These are phyloP conservation scores for Pangasius sanitwongsei DNA, from an alignment of 2,797 vertebrate species.

Conservation along the genomic window DNA sequence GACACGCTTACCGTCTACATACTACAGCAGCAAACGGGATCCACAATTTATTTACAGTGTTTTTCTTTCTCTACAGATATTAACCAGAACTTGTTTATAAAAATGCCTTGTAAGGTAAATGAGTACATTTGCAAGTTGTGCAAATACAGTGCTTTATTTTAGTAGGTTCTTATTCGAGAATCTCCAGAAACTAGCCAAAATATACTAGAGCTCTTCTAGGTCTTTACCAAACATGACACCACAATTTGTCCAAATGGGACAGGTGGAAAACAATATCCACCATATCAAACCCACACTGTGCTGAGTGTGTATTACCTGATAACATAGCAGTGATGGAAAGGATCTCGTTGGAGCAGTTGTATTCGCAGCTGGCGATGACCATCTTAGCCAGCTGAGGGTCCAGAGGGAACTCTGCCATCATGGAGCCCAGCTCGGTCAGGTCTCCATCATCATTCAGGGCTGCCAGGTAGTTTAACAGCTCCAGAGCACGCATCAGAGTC, in stretches of 20 bases:
- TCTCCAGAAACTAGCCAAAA: not conserved
- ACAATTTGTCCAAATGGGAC: conserved; percentile 14
- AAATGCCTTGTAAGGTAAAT: not conserved
- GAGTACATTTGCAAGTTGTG: not conserved
- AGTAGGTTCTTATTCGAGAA: not conserved
- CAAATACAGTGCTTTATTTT: not conserved
- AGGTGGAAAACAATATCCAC: conserved; percentile 4
- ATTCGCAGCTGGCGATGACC: conserved; percentile 99
- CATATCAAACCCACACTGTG: conserved; percentile 14
- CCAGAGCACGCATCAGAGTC: conserved; percentile 97
- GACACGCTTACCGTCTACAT: conserved; percentile 69
- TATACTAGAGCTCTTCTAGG: not conserved
- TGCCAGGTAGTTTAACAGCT: conserved; percentile 96
- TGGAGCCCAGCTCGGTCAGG: conserved; percentile 97
- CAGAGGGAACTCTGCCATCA: conserved; percentile 99
- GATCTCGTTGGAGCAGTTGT: conserved; percentile 99
- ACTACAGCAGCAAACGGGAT: conserved; percentile 66
- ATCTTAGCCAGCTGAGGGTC: conserved; percentile 99
- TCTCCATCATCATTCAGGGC: conserved; percentile 98
- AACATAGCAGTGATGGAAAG: conserved; percentile 99
- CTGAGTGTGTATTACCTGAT: conserved; percentile 93
- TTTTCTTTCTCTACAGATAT: conserved; percentile 61
- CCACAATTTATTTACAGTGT: conserved; percentile 64
- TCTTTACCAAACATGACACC: conserved; percentile 3
- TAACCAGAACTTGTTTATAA: conserved; percentile 61